Evolutionary conservation across 1,140 invertebrate species (phyloP), one percentile per base, ranked within the genome.

Genomic region (Drosophila ercepeae): DNA sequence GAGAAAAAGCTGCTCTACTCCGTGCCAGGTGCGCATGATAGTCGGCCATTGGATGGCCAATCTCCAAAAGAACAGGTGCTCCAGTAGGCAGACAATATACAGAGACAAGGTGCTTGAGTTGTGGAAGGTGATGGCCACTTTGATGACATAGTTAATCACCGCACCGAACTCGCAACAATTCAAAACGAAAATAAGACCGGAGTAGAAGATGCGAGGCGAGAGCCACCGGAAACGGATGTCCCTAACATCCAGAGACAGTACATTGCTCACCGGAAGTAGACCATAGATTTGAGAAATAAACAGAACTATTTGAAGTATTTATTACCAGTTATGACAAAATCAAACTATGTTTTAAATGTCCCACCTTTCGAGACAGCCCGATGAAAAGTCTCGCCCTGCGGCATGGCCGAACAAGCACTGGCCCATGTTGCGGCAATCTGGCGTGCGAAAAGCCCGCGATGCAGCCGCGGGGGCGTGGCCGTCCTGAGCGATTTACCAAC

Each of bases 31-130:
- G 0, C 49, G 42, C 69, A 91, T 90, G 1, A 91, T 84, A 6
- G 55, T 61, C 8, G 65, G 75, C 90, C 90, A 91, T 2, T 76
- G 77, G 4, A 64, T 44, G 3, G 90, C 90, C 65, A 91, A 42
- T 58, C 73, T 46, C 83, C 88, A 91, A 45, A 91, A 91, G 61
- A 75, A 86, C 4, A 91, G 6, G 39, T 90, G 89, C 57, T 90
- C 89, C 64, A 90, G 14, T 8, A 90, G 25, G 9, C 89, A 90
- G 5, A 90, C 84, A 16, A 83, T 55, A 46, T 81, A 90, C 9
- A 90, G 51, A 0, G 89, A 74, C 27, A 90, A 23, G 0, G 81
- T 65, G 52, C 89, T 90, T 16, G 84, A 83, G 4, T 60, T 81
- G 18, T 90, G 84, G 49, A 90, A 90, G 46, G 41, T 88, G 8